These are phyloP conservation scores for Campaea margaritaria DNA, from an alignment of 2,888 invertebrate species.

Conservation along the genomic window DNA sequence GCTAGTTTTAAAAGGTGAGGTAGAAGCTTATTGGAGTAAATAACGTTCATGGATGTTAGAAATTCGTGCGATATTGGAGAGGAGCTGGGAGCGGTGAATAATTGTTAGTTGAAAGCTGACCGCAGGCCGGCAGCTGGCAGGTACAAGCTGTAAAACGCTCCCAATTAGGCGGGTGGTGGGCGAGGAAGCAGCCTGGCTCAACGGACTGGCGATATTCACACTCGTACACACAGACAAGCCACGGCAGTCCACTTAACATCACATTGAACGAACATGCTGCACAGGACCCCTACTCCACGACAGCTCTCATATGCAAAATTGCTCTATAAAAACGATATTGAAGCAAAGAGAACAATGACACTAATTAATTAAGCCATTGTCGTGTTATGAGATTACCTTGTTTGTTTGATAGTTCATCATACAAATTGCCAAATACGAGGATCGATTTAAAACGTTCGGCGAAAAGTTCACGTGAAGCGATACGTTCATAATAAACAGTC, in stretches of 20 bases:
- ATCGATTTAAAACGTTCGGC: no score
- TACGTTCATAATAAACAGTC: no score
- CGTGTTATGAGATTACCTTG: not conserved
- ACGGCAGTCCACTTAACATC: conserved; percentile 36
- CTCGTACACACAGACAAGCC: conserved; percentile 35
- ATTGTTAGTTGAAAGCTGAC: conserved; percentile 55
- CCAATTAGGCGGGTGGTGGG: conserved; percentile 61
- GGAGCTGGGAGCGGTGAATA: conserved; percentile 44
- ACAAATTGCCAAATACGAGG: no score
- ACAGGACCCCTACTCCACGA: conserved; percentile 6
- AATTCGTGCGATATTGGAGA: conserved; percentile 7
- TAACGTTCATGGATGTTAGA: conserved; percentile 7
- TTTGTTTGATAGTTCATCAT: no score
- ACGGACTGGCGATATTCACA: conserved; percentile 40
- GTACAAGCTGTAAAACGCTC: conserved; percentile 60
- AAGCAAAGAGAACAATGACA: not conserved
- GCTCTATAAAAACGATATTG: not conserved
- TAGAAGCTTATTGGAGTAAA: conserved; percentile 15
- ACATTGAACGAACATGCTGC: conserved; percentile 44
- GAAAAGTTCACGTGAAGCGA: no score
- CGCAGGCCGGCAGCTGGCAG: conserved; percentile 48
- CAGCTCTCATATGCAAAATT: conserved; percentile 5
- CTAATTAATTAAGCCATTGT: conserved; percentile 14
- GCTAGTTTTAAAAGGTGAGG: conserved; percentile 16
- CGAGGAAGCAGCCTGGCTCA: conserved; percentile 53